phyloP scores from a whole-genome alignment of 2,888 invertebrate genomes.

The Eupithecia inturbata region DNA sequence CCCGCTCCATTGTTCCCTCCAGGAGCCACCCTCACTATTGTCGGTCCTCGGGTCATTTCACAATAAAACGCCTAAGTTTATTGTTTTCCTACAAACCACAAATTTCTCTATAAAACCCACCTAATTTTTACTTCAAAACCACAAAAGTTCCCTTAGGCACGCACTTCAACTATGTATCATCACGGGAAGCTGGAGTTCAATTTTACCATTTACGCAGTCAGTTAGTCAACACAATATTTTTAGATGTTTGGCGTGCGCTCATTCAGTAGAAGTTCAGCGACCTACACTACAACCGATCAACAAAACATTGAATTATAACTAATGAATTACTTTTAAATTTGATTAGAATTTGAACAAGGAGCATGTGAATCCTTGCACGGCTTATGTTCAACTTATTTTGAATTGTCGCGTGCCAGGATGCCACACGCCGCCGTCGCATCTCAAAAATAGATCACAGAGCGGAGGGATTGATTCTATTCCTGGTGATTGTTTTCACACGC shows the following conservation, averaged over 20 bases:
- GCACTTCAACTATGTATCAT: conserved; percentile 42
- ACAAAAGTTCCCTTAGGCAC: neutral
- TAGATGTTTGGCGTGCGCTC: conserved; percentile 66
- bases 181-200: conserved; percentile 72
- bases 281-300: conserved; percentile 41
- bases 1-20: conserved; percentile 74
- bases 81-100: neutral
- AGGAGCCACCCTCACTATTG: conserved; percentile 76
- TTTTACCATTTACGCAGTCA: conserved; percentile 66
- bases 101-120: neutral
- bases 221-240: conserved; percentile 79
- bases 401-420: conserved; percentile 61
- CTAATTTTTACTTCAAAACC: neutral
- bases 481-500: conserved; percentile 57
- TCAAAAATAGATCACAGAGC: conserved; percentile 69
- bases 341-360: neutral
- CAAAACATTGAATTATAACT: neutral
- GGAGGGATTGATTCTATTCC: conserved; percentile 75
- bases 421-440: conserved; percentile 47
- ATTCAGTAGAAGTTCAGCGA: conserved; percentile 60
- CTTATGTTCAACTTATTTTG: conserved; percentile 55
- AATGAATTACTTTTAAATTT: neutral
- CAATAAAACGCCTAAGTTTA: neutral
- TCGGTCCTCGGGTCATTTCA: conserved; percentile 76
- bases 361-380: conserved; percentile 16